Evolutionary conservation across 1,140 invertebrate species (phyloP).

Genomic region (Octopus sinensis): DNA sequence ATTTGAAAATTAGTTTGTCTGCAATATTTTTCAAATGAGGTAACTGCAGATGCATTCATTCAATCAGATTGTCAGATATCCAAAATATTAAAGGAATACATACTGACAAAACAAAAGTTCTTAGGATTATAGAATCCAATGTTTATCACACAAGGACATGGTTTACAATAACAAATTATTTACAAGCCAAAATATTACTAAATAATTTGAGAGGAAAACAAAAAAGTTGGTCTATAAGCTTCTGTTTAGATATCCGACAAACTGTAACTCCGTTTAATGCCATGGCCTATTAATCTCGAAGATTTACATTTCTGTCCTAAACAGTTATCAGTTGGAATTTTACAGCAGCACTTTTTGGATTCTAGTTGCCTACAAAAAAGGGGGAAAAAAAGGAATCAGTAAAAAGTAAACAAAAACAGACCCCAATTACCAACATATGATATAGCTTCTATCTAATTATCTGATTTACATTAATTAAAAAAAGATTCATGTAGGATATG

Average conservation of each 20-base stretch:
- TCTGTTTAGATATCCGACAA: slow-evolving; percentile 45
- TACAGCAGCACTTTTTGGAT: slow-evolving; percentile 13
- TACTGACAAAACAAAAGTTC: no score
- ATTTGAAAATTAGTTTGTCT: no score
- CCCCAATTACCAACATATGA: not conserved
- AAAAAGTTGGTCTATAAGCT: not conserved
- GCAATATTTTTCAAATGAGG: no score
- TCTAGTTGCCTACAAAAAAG: not conserved
- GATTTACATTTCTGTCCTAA: not conserved
- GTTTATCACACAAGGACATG: no score
- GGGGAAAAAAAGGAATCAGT: not conserved
- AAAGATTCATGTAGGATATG: not conserved
- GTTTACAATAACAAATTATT: no score
- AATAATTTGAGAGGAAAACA: no score
- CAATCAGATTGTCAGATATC: no score
- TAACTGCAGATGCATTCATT: no score
- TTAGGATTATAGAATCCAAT: no score
- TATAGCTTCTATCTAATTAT: not conserved
- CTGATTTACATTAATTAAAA: not conserved
- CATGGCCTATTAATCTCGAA: slow-evolving; percentile 61
- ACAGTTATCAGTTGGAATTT: not conserved
- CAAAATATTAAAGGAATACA: no score
- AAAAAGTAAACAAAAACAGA: not conserved
- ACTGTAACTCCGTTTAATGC: slow-evolving; percentile 65
- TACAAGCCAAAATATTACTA: no score